Conservation (phyloP, 2,888 invertebrate genomes). For the Choreutis nemorana region DNA sequence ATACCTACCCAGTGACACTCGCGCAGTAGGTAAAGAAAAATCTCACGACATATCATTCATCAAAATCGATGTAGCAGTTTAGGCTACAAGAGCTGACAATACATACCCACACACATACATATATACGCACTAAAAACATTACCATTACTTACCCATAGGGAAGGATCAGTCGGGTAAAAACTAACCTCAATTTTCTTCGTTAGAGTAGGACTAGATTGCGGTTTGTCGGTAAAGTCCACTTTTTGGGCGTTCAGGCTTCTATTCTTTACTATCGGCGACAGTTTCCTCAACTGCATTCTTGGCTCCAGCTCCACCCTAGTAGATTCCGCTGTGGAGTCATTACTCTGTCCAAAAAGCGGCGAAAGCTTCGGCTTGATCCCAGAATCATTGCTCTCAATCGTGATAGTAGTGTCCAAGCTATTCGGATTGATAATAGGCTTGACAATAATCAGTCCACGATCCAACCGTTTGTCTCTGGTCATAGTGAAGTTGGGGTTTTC, state of each 20-base stretch:
- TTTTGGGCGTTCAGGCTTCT: conserved; percentile 31
- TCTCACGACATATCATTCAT: too few relatives aligned
- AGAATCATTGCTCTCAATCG: conserved; percentile 43
- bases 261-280: conserved; percentile 46
- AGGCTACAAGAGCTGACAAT: too few relatives aligned
- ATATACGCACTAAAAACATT: too few relatives aligned
- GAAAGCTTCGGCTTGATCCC: conserved; percentile 44
- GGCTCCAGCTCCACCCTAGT: conserved; percentile 50
- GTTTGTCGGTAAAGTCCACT: conserved; percentile 46
- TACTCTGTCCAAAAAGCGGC: conserved; percentile 46
- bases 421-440: conserved; percentile 37
- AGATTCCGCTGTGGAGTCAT: conserved; percentile 26
- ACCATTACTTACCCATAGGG: too few relatives aligned
- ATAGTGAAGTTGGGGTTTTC: conserved; percentile 48
- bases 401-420: conserved; percentile 47
- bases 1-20: too few relatives aligned
- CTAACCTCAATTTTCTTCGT: conserved; percentile 32
- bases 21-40: too few relatives aligned
- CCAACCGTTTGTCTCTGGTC: conserved; percentile 20
- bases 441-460: conserved; percentile 39
- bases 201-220: conserved; percentile 49
- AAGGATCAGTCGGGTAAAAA: too few relatives aligned
- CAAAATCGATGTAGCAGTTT: too few relatives aligned
- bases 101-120: too few relatives aligned
- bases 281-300: conserved; percentile 41